Base-by-base conservation (phyloP, 2,113 vertebrate species). In the Chunga burmeisteri region DNA sequence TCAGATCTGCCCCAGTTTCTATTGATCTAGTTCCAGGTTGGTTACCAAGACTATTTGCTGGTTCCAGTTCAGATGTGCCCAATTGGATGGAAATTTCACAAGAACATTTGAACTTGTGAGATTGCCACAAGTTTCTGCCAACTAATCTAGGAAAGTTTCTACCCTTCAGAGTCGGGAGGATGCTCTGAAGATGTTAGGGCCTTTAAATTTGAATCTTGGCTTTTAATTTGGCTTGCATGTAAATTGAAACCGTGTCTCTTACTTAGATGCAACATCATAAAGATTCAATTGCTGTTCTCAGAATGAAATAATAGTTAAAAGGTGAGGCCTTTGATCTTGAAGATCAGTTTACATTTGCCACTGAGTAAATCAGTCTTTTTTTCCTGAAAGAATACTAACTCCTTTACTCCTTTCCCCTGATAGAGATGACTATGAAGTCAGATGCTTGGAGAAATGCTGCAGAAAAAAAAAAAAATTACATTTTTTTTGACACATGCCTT, bases 41-140 rank as follows among this genome's bases (percentile, higher is more conserved):
- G 71, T 95, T 97, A 93, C 91, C 87, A 83, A 94, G 87, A 74
- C 70, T 94, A 93, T 97, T 95, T 91, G 93, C 79, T 95, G 55
- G 89, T 96, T 97, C 91, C 94, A 91, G 95, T 96, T 96, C 96
- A 97, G 89, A 40, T 91, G 94, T 81, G 96, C 96, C 78, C 94
- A 95, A 95, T 92, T 94, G 94, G 81, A 97, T 96, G 93, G 93
- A 97, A 96, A 96, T 90, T 90, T 77, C 89, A 88, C 84, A 67
- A 96, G 93, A 96, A 38, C 73, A 73, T 89, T 77, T 50, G 89
- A 94, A 94, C 93, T 73, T 82, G 88, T 49, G 93, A 94, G 56
- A 63, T 91, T 80, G 80, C 81, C 86, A 38, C 86, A 95, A 94
- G 91, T 96, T 95, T 94, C 81, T 97, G 70, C 70, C 94, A 91